Conservation (phyloP, 2,888 invertebrate species). For the Polydrusus tereticollis region DNA sequence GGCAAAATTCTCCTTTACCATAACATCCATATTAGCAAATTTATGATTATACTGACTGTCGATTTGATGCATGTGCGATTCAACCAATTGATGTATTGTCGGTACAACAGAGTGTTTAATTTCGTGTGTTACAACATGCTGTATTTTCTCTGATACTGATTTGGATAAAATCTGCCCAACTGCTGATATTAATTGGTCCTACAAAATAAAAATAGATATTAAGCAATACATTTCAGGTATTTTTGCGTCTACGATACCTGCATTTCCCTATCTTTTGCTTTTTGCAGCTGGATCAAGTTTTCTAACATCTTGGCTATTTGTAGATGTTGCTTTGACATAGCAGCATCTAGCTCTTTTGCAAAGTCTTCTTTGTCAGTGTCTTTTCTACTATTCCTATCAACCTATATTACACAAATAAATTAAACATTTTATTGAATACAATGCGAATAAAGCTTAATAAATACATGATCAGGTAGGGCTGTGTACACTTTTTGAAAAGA, state of each 20-base stretch:
- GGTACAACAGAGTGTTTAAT: conserved; percentile 70
- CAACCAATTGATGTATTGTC: conserved; percentile 77
- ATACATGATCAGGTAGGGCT: no score
- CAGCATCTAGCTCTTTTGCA: conserved; percentile 62
- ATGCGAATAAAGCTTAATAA: no score
- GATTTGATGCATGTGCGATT: conserved; percentile 80
- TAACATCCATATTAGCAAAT: conserved; percentile 78
- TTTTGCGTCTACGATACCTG: conserved; percentile 58
- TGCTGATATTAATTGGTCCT: conserved; percentile 68
- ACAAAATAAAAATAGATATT: background rate
- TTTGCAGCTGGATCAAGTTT: conserved; percentile 63
- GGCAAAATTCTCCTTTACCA: conserved; percentile 83
- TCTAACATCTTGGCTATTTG: conserved; percentile 65
- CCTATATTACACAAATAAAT: conserved; percentile 51
- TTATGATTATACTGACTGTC: conserved; percentile 81
- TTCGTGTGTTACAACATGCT: conserved; percentile 71
- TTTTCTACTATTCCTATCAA: conserved; percentile 43
- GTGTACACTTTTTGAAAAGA: no score
- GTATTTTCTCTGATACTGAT: conserved; percentile 68
- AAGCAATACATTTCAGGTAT: background rate
- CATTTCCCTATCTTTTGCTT: conserved; percentile 68
- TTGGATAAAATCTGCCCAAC: conserved; percentile 69
- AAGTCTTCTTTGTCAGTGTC: conserved; percentile 55
- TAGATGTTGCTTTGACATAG: conserved; percentile 63
- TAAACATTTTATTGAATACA: background rate